Conservation (phyloP, 2,113 vertebrate genomes). For the Phocoena sinus region DNA sequence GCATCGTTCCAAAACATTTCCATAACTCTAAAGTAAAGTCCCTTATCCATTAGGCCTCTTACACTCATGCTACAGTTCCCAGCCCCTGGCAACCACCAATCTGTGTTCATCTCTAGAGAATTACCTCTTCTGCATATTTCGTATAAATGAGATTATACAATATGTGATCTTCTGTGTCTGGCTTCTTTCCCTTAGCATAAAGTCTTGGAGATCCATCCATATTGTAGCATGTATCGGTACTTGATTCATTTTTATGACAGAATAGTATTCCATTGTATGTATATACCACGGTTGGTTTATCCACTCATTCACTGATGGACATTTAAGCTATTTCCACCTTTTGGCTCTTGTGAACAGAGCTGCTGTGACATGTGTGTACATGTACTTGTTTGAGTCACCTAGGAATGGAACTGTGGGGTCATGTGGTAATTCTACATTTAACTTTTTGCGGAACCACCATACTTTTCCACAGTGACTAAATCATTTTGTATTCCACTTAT, state of each 20-base stretch:
- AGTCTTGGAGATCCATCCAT: not conserved
- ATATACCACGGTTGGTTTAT: not conserved
- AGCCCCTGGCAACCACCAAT: not conserved
- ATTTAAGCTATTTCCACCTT: not conserved
- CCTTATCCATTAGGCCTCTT: not conserved
- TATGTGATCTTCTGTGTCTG: not conserved
- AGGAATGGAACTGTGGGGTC: not conserved
- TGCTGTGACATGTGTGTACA: not conserved
- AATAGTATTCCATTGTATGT: not conserved
- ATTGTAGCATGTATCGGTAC: not conserved
- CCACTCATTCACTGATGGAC: not conserved
- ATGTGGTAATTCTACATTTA: not conserved
- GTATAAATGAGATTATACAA: not conserved
- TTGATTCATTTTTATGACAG: not conserved
- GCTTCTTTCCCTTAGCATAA: not conserved
- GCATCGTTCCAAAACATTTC: not conserved
- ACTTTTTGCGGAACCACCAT: not conserved
- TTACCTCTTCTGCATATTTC: not conserved
- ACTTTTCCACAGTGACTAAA: not conserved
- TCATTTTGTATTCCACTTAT: not conserved
- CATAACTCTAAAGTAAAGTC: not conserved
- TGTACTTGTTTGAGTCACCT: not conserved
- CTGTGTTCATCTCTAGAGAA: not conserved
- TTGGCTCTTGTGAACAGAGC: not conserved
- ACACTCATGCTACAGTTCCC: not conserved